Percentiles rank a stretch among this genome's conserved stretches.
Evolutionary conservation across 2,888 invertebrate species (phyloP).

Genomic region (Aethes cnicana): DNA sequence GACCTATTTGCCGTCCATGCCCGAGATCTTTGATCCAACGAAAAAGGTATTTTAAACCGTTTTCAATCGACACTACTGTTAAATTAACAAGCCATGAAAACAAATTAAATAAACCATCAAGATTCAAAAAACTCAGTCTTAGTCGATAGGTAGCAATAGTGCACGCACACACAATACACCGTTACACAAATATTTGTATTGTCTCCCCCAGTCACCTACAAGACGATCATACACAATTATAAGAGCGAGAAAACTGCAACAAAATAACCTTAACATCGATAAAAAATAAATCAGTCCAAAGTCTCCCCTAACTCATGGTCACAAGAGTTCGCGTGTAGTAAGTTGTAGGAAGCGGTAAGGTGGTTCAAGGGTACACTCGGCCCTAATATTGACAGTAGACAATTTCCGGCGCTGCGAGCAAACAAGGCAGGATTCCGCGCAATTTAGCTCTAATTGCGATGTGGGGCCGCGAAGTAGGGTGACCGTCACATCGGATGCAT

Average conservation of each 20-base stretch:
- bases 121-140: too few relatives aligned
- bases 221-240: slow-evolving; percentile 59
- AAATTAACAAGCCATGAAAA: too few relatives aligned
- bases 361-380: slow-evolving; percentile 41
- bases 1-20: too few relatives aligned
- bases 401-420: slow-evolving; percentile 59
- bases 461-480: slow-evolving; percentile 26
- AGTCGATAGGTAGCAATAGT: slow-evolving; percentile 19
- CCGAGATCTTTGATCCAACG: too few relatives aligned
- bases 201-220: slow-evolving; percentile 41
- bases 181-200: slow-evolving; percentile 48
- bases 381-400: slow-evolving; percentile 65
- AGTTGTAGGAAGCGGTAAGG: background rate
- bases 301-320: slow-evolving; percentile 14
- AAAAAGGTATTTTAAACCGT: too few relatives aligned
- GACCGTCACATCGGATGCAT: slow-evolving; percentile 7
- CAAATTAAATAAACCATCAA: too few relatives aligned
- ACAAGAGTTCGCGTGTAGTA: slow-evolving; percentile 8
- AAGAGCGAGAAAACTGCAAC: slow-evolving; percentile 36
- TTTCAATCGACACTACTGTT: too few relatives aligned
- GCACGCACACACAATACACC: too few relatives aligned
- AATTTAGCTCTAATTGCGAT: slow-evolving; percentile 64
- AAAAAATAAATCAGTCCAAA: background rate
- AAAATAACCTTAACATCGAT: background rate
- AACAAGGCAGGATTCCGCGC: slow-evolving; percentile 54